Evolutionary conservation across 2,888 invertebrate species (phyloP).

Genomic region (Syritta pipiens): DNA sequence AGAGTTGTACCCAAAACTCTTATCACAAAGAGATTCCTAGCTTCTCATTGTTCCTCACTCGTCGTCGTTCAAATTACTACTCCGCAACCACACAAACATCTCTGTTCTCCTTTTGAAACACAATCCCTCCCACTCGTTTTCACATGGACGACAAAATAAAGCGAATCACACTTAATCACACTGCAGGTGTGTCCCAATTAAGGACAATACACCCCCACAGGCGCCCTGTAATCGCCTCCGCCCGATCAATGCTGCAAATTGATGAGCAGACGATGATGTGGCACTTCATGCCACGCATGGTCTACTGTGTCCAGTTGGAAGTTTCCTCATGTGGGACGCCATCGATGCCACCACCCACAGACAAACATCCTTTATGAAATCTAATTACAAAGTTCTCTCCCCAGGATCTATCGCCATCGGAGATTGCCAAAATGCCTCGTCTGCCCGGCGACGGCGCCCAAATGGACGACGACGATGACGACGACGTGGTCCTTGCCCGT

Average conservation of each 20-base stretch:
- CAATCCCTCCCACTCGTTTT: conserved; percentile 3
- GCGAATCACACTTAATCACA: conserved; percentile 24
- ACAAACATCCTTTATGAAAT: conserved; percentile 13
- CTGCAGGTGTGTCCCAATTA: conserved; percentile 19
- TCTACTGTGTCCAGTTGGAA: neutral
- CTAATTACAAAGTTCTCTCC: conserved; percentile 29
- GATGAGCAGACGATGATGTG: conserved; percentile 1
- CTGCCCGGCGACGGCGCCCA: conserved; percentile 78
- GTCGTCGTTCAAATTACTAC: too few species aligned
- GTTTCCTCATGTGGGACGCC: too few species aligned
- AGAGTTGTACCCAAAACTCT: too few species aligned
- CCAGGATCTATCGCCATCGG: conserved; percentile 71
- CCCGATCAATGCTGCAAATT: neutral
- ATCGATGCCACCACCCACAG: conserved; percentile 2
- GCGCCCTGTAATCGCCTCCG: neutral
- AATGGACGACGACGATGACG: conserved; percentile 74
- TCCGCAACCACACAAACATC: too few species aligned
- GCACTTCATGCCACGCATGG: conserved; percentile 3
- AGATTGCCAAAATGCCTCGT: conserved; percentile 78
- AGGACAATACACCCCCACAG: neutral
- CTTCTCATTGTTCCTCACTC: too few species aligned
- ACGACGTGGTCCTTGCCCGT: conserved; percentile 18
- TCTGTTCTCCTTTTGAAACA: conserved; percentile 5
- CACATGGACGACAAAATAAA: conserved; percentile 19
- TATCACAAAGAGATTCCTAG: too few species aligned